These are phyloP conservation scores for Pteronura brasiliensis DNA, from an alignment of 2,113 vertebrate species.

Conservation along the genomic window DNA sequence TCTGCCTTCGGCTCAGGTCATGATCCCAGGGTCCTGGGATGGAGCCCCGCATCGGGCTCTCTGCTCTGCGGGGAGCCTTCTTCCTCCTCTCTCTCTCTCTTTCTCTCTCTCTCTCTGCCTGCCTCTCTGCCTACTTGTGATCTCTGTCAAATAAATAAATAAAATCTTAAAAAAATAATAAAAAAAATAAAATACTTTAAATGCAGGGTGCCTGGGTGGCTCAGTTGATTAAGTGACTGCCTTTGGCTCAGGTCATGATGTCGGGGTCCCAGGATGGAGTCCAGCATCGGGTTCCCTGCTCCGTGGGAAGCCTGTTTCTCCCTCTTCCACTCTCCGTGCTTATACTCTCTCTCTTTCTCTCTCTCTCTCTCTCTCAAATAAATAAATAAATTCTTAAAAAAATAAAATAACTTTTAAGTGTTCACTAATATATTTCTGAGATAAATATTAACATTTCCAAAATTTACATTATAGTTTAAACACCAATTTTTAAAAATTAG, in stretches of 20 bases:
- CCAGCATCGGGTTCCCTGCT: background rate
- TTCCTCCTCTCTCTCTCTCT: too few relatives aligned
- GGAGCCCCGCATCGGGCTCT: accelerated
- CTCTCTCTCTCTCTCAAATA: background rate
- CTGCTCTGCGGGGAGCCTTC: background rate
- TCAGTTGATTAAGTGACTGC: background rate
- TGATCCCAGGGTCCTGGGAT: background rate
- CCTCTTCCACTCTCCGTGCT: background rate
- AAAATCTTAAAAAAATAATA: too few relatives aligned
- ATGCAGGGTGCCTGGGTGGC: background rate
- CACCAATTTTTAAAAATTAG: background rate
- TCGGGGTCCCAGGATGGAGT: background rate
- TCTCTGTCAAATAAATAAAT: too few relatives aligned
- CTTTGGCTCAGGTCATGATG: background rate
- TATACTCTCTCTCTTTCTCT: background rate
- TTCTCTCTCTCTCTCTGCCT: too few relatives aligned
- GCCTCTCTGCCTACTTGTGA: too few relatives aligned
- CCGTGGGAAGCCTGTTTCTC: background rate
- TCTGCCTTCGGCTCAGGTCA: background rate
- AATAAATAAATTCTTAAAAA: too few relatives aligned
- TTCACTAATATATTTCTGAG: background rate
- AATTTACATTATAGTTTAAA: background rate
- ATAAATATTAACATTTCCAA: background rate
- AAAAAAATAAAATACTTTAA: background rate
- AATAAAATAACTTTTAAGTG: background rate